A percentile compares a stretch with the other conserved stretches of the same genome.
These are phyloP conservation scores for Sebastes hopkinsi DNA, from an alignment of 2,797 vertebrate species.

Conservation along the genomic window DNA sequence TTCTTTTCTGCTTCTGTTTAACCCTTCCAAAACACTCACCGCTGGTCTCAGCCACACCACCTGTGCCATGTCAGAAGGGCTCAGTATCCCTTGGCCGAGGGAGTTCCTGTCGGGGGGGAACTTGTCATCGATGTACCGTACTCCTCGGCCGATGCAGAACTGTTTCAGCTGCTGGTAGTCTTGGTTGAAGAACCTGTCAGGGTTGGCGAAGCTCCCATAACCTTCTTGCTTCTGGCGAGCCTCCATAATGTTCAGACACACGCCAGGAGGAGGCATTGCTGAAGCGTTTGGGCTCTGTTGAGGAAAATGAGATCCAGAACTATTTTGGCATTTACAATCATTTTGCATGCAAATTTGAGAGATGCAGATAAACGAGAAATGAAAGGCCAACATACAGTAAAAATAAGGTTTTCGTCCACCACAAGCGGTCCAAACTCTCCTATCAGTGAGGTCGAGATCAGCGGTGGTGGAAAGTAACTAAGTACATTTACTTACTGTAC, in stretches of 20 bases:
- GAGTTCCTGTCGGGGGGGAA: slow-evolving; percentile 73
- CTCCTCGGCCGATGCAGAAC: slow-evolving; percentile 29
- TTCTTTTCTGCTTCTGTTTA: background rate
- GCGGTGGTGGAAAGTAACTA: too few species aligned
- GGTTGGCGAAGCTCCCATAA: slow-evolving; percentile 60
- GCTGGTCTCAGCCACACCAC: slow-evolving; percentile 78
- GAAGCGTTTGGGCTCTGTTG: background rate
- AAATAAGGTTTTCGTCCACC: background rate
- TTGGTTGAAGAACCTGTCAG: slow-evolving; percentile 70
- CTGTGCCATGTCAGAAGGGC: slow-evolving; percentile 16
- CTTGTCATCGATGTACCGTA: slow-evolving; percentile 68
- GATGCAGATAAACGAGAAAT: background rate
- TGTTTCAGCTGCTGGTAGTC: slow-evolving; percentile 70
- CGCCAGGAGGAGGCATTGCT: slow-evolving; percentile 73
- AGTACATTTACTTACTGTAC: too few species aligned
- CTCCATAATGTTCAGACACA: slow-evolving; percentile 73
- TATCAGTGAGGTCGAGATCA: too few species aligned
- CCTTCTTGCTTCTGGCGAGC: slow-evolving; percentile 65
- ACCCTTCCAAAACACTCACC: slow-evolving; percentile 53
- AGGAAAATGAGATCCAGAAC: background rate
- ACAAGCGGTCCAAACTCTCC: background rate
- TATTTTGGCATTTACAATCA: background rate
- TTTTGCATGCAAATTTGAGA: background rate
- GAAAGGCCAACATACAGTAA: background rate
- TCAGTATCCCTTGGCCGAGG: slow-evolving; percentile 68